Base-by-base conservation (phyloP, 2,888 invertebrate species). In the Drosophila kambysellisi region DNA sequence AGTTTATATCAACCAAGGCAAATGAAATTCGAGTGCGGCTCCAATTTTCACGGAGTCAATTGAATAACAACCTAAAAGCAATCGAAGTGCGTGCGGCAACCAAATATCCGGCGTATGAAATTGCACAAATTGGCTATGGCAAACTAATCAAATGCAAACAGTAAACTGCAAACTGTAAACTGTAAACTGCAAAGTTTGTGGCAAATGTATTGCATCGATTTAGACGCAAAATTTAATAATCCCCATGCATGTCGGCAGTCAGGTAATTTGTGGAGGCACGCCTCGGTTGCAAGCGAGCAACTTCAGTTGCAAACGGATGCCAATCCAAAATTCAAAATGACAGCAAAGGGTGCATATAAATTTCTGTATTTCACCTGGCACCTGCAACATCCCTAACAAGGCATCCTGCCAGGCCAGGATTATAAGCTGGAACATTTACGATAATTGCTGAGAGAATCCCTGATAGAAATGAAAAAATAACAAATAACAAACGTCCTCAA, bases 1-100 rank as follows among this genome's bases (percentile, higher is more conserved):
- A 30, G 50, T 64, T 56, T 33, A 52, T 53, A 62, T 43, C 32
- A 46, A 64, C 62, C 65, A 66, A 50, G 70, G 46, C 78, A 78
- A 77, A 58, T 39, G 58, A 64, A 68, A 51, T 56, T 37, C 51
- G 48, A 53, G 41, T 46, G 56, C 60, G 48, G 41, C 59, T 35
- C 41, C 72, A 61, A 67, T 62, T 79, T 33, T 65, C 73, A 60
- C 71, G 72, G 72, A 89, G 61, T 73, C 86, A 82, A 88, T 80
- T 89, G 82, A 70, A 77, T 72, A 72, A 73, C 78, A 69, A 74
- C 61, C 74, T 66, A 73, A 76, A 75, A 53, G 30, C 68, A 81
- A 68, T 60, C 65, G 20, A 76, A 70, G 62, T 76, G 71, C 62
- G 70, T 61, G 65, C 43, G 51, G 66, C 53, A 52, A 64, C 60